A percentile compares a stretch with the other conserved stretches of the same genome.
These are phyloP conservation scores for Volucella inflata DNA, from an alignment of 2,888 invertebrate genomes.

Conservation along the genomic window DNA sequence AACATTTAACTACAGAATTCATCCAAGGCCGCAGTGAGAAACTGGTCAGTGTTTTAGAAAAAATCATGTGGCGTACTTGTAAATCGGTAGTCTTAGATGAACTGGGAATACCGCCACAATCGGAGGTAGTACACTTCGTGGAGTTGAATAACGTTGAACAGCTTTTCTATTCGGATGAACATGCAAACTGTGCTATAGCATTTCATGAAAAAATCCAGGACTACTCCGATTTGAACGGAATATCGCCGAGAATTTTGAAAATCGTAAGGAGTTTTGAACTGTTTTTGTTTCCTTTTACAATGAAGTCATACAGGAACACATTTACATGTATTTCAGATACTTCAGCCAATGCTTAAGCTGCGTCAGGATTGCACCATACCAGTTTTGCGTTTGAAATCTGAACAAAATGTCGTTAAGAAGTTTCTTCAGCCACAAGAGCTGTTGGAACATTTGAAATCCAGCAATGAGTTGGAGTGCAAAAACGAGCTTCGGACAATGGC, in stretches of 20 bases:
- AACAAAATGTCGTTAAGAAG: conserved; percentile 82
- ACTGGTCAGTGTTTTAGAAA: conserved; percentile 76
- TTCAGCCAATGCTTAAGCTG: conserved; percentile 87
- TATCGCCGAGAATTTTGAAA: conserved; percentile 83
- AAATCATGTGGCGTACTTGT: conserved; percentile 87
- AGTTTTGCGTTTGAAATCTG: conserved; percentile 83
- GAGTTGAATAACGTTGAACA: conserved; percentile 89
- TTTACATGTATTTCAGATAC: conserved; percentile 80
- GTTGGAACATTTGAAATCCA: conserved; percentile 87
- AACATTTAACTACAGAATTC: conserved; percentile 39
- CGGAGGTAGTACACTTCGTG: conserved; percentile 85
- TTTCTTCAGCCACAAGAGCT: conserved; percentile 87
- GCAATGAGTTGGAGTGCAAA: conserved; percentile 86
- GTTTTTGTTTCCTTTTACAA: not conserved
- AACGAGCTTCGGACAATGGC: conserved; percentile 87
- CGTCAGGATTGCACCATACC: conserved; percentile 90
- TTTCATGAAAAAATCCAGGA: conserved; percentile 84
- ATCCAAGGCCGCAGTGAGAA: conserved; percentile 36
- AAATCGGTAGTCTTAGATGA: conserved; percentile 88
- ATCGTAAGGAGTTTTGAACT: conserved; percentile 63
- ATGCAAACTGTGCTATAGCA: conserved; percentile 84
- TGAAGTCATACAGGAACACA: not conserved
- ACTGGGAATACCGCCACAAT: conserved; percentile 88
- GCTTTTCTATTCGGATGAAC: conserved; percentile 88
- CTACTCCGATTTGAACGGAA: conserved; percentile 75